Conservation (phyloP, 2,113 vertebrate genomes). For the Lophochroa leadbeateri region DNA sequence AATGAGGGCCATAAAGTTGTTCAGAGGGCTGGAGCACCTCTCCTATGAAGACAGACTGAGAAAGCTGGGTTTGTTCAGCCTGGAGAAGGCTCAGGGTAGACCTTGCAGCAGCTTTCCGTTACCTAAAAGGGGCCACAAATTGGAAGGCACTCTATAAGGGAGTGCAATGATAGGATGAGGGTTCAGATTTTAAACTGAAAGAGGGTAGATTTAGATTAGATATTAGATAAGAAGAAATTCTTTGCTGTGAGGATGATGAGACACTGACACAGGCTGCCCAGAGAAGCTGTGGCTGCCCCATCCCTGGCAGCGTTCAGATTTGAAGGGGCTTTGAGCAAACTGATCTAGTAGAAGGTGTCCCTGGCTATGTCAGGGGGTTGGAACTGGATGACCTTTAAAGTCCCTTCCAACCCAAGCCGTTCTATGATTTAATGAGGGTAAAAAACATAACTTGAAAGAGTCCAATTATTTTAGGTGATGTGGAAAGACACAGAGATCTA, state of each 20-base stretch:
- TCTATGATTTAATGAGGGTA: background rate
- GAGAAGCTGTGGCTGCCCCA: background rate
- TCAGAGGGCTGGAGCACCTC: background rate
- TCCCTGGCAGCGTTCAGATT: background rate
- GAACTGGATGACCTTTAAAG: background rate
- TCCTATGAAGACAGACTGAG: background rate
- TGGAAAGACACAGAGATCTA: background rate
- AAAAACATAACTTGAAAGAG: background rate
- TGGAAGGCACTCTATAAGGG: background rate
- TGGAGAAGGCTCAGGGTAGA: background rate
- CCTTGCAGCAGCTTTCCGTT: background rate
- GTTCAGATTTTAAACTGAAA: background rate
- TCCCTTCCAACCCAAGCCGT: background rate
- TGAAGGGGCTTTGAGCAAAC: background rate
- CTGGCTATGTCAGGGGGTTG: background rate
- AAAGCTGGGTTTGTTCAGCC: background rate
- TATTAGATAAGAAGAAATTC: background rate
- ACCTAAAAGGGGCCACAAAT: background rate
- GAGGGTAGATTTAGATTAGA: background rate
- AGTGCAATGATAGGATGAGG: background rate
- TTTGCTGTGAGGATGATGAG: background rate
- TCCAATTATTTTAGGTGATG: background rate
- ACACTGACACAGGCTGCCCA: background rate
- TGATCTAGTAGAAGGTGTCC: background rate
- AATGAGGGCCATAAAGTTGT: background rate